Base-by-base conservation (phyloP, 2,113 vertebrate genomes). In the Erythrocercus mccallii region DNA sequence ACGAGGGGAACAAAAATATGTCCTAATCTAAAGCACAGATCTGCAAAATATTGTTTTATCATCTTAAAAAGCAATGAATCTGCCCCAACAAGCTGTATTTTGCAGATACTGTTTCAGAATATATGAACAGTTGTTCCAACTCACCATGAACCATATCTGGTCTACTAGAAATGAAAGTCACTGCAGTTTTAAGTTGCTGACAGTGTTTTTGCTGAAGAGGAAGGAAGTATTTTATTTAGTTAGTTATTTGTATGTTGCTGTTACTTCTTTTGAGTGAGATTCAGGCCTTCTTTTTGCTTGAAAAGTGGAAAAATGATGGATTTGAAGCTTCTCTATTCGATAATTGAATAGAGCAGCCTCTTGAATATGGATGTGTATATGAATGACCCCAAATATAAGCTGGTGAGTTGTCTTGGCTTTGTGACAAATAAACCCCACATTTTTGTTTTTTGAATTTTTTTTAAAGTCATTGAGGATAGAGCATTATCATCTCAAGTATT, bases 221-320 rank as follows among this genome's bases (percentile, higher is more conserved):
- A 95, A 91, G 93, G 77, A 93, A 95, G 76, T 69, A 54, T 54
- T 88, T 81, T 64, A 79, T 45, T 94, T 77, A 71, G 23, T 86
- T 70, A 40, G 11, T 48, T 87, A 48, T 21, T 94, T 84, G 40
- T 38, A 38, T 78, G 51, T 87, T 88, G 35, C 33, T 74, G 1
- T 69, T 64, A 31, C 37, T 69, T 56, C 35, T 91, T 86, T 89
- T 70, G 28, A 31, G 45, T 65, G 37, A 47, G 45, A 14, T 28
- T 65, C 11, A 44, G 45, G 22, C 47, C 65, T 77, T 50, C 44
- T 72, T 91, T 94, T 74, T 79, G 37, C 37, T 77, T 68, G 62
- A 48, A 31, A 79, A 88, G 11, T 72, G 23, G n/a, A 72, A 81
- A 71, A 86, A 44, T 18, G 15, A 56, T 10, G 25, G 15, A n/a